These are phyloP conservation scores for Cantharis rufa DNA, from an alignment of 2,888 invertebrate species.

Conservation along the genomic window DNA sequence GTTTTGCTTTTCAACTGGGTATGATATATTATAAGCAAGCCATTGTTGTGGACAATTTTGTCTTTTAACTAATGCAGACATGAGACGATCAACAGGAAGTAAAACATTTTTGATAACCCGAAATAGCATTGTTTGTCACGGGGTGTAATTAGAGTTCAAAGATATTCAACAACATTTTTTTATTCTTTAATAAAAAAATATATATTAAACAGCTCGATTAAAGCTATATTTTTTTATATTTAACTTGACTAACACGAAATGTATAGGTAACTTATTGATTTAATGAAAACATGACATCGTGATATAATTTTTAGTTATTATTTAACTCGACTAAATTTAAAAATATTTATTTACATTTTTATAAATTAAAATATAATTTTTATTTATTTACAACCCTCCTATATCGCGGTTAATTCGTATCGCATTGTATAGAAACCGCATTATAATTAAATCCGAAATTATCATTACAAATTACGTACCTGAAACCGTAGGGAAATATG, in stretches of 20 bases:
- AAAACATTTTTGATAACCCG: neutral
- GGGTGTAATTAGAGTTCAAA: neutral
- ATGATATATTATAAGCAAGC: neutral
- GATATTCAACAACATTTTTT: neutral
- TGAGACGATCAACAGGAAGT: neutral
- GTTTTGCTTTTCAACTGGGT: neutral
- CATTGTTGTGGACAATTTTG: neutral
- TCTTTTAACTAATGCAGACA: neutral
- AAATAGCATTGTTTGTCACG: neutral
- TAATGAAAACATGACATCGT: neutral
- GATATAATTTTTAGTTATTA: neutral
- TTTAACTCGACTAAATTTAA: neutral
- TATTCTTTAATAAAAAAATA: neutral
- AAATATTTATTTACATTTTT: neutral
- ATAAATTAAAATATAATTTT: no score
- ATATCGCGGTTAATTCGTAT: no score
- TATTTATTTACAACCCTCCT: no score
- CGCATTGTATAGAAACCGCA: no score
- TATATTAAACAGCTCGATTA: neutral
- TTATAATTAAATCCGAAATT: no score
- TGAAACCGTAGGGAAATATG: no score
- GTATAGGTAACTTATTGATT: neutral
- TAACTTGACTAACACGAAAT: neutral
- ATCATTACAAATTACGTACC: no score
- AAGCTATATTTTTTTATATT: neutral